Conservation (phyloP, 1,140 invertebrate species). For the Sarcophaga peregrina region DNA sequence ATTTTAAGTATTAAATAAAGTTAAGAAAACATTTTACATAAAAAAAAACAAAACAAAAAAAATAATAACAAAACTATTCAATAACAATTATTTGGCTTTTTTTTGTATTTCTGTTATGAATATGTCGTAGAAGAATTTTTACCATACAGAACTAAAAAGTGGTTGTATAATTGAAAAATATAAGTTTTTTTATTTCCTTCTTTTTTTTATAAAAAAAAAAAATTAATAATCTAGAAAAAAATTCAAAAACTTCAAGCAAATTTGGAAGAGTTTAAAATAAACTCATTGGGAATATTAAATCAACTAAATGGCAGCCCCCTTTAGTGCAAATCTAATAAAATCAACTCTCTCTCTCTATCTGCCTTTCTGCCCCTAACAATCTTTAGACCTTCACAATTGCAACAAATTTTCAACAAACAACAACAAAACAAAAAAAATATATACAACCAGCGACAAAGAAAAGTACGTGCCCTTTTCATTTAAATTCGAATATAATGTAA, state of each 20-base stretch:
- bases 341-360: too few relatives aligned
- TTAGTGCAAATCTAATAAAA: too few relatives aligned
- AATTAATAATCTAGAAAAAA: not conserved
- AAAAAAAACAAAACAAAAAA: conserved; percentile 18
- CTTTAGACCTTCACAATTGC: too few relatives aligned
- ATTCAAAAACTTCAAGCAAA: not conserved
- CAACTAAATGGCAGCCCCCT: too few relatives aligned
- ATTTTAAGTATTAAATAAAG: conserved; percentile 9
- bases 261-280: not conserved
- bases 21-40: not conserved
- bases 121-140: not conserved
- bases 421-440: too few relatives aligned
- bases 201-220: not conserved
- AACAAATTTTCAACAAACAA: too few relatives aligned
- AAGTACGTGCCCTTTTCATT: too few relatives aligned
- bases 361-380: too few relatives aligned
- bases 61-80: not conserved
- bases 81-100: not conserved
- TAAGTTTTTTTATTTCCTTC: not conserved
- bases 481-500: too few relatives aligned
- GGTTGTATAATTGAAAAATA: conserved; percentile 7
- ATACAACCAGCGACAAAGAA: too few relatives aligned
- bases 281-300: not conserved
- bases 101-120: not conserved
- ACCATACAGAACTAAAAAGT: not conserved